Evolutionary conservation across 2,113 vertebrate genomes (phyloP), one percentile per base, ranked within the genome.

Genomic region (Monarcha castaneiventris): DNA sequence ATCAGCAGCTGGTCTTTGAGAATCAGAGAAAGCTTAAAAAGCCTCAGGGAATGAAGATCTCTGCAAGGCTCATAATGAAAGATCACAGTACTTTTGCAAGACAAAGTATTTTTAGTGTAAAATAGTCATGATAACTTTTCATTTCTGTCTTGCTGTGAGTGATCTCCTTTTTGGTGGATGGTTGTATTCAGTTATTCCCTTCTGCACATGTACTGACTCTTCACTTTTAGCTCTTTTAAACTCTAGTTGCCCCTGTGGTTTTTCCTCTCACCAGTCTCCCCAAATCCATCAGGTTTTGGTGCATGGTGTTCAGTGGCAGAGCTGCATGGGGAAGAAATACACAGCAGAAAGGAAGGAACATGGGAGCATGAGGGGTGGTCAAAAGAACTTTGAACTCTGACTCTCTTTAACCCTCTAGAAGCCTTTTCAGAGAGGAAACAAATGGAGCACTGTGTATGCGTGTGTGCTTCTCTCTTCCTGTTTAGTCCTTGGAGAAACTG

Each of bases 11-110:
- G 91, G 56, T 69, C 49, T 63, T 71, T 82, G 87, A 89, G 54
- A 87, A 64, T 62, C 22, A n/a, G 37, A 87, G 62, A 73, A 66
- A 89, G 81, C 74, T 77, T 76, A 43, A 87, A 87, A 81, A 92
- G 77, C 91, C 84, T 68, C 54, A 52, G 89, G 91, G 91, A 91
- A 35, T 68, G 22, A 72, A 92, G 25, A 69, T 91, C 74, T 87
- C 77, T 63, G 44, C 78, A 84, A 66, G 22, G 61, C 41, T 91
- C 56, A 55, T 82, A 87, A 37, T 73, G 62, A 82, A 68, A 79
- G 74, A 96, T 84, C 43, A 49, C 77, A 84, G 54, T n/a, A 27
- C 87, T 85, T 87, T 87, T 93, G 30, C 78, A 83, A 85, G 87
- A 66, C 43, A 55, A n/a, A 89, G 19, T 76, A 68, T 79, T 93